These are phyloP conservation scores for Sebastes hopkinsi DNA, from an alignment of 2,797 vertebrate species.

Conservation along the genomic window DNA sequence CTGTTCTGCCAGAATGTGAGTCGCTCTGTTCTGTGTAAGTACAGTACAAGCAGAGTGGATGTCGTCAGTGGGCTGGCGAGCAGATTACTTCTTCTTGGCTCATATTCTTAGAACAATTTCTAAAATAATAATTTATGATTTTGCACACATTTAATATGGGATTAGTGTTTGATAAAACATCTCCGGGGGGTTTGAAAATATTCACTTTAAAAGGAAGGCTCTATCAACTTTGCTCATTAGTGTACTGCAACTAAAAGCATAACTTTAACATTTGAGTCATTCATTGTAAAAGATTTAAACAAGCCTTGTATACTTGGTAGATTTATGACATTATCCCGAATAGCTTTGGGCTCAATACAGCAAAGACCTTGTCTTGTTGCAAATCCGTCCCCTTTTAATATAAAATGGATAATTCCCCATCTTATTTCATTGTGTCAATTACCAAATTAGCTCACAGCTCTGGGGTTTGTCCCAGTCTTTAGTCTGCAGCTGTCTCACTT, in stretches of 20 bases:
- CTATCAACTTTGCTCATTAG: not conserved
- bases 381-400: constrained; percentile 36
- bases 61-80: not conserved
- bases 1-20: constrained; percentile 15
- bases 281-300: constrained; percentile 20
- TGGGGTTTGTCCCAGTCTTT: constrained; percentile 17
- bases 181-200: not conserved
- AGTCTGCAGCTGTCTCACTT: constrained; percentile 12
- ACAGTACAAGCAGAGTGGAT: not conserved
- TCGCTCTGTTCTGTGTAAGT: not conserved
- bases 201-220: not conserved
- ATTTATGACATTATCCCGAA: constrained; percentile 27
- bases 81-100: not conserved
- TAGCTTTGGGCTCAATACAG: constrained; percentile 18
- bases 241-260: not conserved
- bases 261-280: constrained; percentile 3
- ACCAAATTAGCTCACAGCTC: constrained; percentile 35
- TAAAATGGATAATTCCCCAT: constrained; percentile 9
- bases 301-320: not conserved
- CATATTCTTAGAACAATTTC: not conserved
- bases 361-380: constrained; percentile 15
- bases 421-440: constrained; percentile 44
- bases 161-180: constrained; percentile 14
- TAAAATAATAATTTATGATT: not conserved
- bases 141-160: not conserved